These are phyloP conservation scores for Ceraclea dissimilis DNA, from an alignment of 2,888 invertebrate genomes.

Conservation along the genomic window DNA sequence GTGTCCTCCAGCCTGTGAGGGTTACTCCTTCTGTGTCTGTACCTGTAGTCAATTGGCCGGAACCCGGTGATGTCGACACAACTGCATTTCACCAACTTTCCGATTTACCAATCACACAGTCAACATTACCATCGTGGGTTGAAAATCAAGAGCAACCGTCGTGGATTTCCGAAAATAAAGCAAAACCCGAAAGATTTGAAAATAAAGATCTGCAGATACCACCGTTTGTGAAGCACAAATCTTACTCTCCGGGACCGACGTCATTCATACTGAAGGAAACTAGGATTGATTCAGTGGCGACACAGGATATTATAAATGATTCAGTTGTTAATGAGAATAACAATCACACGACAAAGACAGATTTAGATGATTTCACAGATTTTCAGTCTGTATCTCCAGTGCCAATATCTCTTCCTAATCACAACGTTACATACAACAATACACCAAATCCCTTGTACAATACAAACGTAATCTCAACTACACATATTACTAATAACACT, in stretches of 20 bases:
- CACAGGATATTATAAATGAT: constrained; percentile 22
- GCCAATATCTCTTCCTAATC: not conserved
- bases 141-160: not conserved
- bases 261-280: constrained; percentile 23
- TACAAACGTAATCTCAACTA: not conserved
- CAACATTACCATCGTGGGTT: constrained; percentile 3
- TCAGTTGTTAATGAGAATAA: constrained; percentile 2
- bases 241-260: constrained; percentile 11
- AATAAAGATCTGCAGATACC: not conserved
- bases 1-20: constrained; percentile 41
- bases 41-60: constrained; percentile 46
- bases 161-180: constrained; percentile 27
- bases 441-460: not conserved
- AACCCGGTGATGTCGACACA: constrained; percentile 44
- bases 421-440: not conserved
- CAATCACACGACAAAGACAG: constrained; percentile 1
- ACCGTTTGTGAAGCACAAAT: not conserved
- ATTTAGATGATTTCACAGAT: constrained; percentile 15
- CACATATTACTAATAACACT: constrained; percentile 4
- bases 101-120: constrained; percentile 35
- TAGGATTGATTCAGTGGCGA: constrained; percentile 20
- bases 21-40: constrained; percentile 37
- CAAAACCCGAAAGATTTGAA: not conserved
- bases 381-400: constrained; percentile 11
- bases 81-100: constrained; percentile 41